Evolutionary conservation across 2,888 invertebrate species (phyloP), one percentile per base, ranked within the genome.

Genomic region (Rhagonycha fulva): DNA sequence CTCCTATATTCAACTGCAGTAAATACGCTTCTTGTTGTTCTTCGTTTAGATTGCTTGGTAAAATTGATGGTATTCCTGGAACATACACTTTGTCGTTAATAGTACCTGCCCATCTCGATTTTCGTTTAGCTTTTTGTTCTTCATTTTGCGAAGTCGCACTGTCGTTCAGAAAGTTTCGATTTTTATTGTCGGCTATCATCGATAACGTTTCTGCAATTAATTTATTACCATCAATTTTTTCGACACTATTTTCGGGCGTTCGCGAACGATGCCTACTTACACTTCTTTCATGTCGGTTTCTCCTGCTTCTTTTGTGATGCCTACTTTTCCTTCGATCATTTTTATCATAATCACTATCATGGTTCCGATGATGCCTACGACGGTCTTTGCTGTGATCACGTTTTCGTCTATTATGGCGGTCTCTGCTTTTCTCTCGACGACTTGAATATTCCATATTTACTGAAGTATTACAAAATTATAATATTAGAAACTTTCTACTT

Each of bases 1-100:
- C 99, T 93, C 99, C 99, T 89, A 99, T 99, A 93, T 99, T 98
- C 90, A 99, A 96, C 93, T 99, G 99, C 47, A 47, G n/a, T n/a
- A 47, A 47, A 47, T 47, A 47, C 5, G 7, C 47, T n/a, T 47
- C 47, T 47, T 47, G 7, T 47, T 47, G 47, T 2, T n/a, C 47
- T 1, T 4, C 0, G n/a, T 47, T 47, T n/a, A 47, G 47, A 5
- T 47, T 47, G 9, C 47, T n/a, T 0, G 47, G 47, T n/a, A 47
- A 7, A 47, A 47, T 47, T n/a, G 47, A 47, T 5, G 47, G n/a
- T 47, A 47, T 47, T 47, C 47, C 47, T 7, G 47, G 47, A 47
- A 47, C 47, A n/a, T 2, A 47, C 1, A 47, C 47, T 47, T 47
- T 47, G 9, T 47, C 47, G 47, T 47, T 9, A 7, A 47, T n/a